Percentiles rank a stretch among this genome's conserved stretches.
phyloP scores from a whole-genome alignment of 2,888 invertebrate species.

The Ernsta delagoae region DNA sequence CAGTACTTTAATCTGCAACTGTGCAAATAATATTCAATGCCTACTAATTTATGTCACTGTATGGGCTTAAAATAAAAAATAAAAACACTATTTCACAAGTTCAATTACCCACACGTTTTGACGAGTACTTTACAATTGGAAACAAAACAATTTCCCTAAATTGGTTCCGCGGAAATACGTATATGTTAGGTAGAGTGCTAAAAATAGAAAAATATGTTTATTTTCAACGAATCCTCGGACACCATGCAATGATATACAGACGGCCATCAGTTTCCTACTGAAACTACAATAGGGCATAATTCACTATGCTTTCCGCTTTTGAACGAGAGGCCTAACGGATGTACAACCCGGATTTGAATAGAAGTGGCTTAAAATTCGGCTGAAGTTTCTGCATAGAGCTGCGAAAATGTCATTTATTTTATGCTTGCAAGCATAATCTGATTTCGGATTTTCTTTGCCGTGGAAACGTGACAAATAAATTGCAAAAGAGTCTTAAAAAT shows the following conservation, averaged over 20 bases:
- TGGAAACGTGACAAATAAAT: background rate
- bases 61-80: no score
- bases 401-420: background rate
- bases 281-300: constrained; percentile 68
- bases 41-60: no score
- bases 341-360: constrained; percentile 65
- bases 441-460: background rate
- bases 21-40: no score
- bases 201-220: constrained; percentile 26
- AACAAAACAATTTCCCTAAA: constrained; percentile 17
- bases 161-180: constrained; percentile 13
- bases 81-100: background rate
- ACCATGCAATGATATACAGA: constrained; percentile 43
- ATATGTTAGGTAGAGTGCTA: constrained; percentile 14
- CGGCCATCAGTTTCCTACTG: constrained; percentile 45
- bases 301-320: constrained; percentile 51
- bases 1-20: no score
- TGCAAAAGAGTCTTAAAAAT: background rate
- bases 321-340: constrained; percentile 63
- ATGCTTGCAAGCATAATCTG: background rate
- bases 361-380: constrained; percentile 15
- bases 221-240: constrained; percentile 28
- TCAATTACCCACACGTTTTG: background rate
- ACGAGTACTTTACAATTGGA: constrained; percentile 2
- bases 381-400: constrained; percentile 6